A percentile compares a stretch with the other conserved stretches of the same genome.
phyloP scores from a whole-genome alignment of 2,113 vertebrate genomes.

The Tamias sibiricus region DNA sequence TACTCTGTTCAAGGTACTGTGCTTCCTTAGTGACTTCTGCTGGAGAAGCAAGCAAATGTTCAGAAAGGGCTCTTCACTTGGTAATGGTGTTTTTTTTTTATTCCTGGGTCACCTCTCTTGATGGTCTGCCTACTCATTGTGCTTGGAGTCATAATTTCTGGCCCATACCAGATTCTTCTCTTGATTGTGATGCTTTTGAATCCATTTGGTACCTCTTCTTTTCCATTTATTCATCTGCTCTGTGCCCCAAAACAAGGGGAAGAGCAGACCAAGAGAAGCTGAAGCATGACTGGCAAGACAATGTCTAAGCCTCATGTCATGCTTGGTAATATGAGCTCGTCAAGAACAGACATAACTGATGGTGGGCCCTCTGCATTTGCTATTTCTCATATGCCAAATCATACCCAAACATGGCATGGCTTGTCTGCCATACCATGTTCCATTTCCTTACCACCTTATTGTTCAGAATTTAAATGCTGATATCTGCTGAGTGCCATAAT shows the following conservation, averaged over 20 bases:
- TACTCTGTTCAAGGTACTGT: accelerated
- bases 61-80: neutral
- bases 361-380: accelerated
- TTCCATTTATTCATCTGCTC: neutral
- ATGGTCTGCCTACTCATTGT: neutral
- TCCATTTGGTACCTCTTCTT: neutral
- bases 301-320: too few relatives aligned
- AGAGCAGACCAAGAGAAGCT: neutral
- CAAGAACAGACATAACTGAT: neutral
- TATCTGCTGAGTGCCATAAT: neutral
- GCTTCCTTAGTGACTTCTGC: neutral
- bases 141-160: accelerated
- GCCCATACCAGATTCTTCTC: neutral
- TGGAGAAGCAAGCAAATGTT: too few relatives aligned
- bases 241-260: neutral
- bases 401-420: neutral
- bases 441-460: neutral
- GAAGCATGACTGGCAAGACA: too few relatives aligned
- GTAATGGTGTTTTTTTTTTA: too few relatives aligned
- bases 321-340: too few relatives aligned
- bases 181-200: neutral
- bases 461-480: neutral
- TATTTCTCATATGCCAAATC: too few relatives aligned
- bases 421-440: neutral
- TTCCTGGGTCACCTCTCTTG: neutral